These are phyloP conservation scores for Oncorhynchus clarkii DNA, from an alignment of 2,113 vertebrate genomes.

Conservation along the genomic window DNA sequence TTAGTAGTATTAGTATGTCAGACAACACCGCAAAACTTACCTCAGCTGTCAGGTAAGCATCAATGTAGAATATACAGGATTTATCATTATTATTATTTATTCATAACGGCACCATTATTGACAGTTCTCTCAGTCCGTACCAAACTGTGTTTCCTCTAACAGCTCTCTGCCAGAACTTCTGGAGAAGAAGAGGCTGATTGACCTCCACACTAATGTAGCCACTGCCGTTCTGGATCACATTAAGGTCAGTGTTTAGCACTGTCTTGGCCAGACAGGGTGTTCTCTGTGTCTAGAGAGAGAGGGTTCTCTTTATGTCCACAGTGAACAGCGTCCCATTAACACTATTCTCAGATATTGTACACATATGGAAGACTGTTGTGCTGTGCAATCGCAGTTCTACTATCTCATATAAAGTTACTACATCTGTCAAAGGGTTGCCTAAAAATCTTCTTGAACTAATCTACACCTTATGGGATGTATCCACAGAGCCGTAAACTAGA, in stretches of 20 bases:
- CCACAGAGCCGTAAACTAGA: slow-evolving; percentile 91
- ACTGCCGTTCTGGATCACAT: slow-evolving; percentile 97
- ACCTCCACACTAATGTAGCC: slow-evolving; percentile 97
- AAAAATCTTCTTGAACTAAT: too few relatives aligned
- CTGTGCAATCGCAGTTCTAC: too few relatives aligned
- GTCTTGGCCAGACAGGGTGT: too few relatives aligned
- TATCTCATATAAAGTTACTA: too few relatives aligned
- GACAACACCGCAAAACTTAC: slow-evolving; percentile 98
- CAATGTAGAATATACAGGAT: too few relatives aligned
- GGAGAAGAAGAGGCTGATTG: slow-evolving; percentile 96
- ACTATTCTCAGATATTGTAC: background rate
- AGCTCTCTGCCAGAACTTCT: slow-evolving; percentile 96
- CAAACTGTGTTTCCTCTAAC: slow-evolving; percentile 23
- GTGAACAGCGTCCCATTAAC: background rate
- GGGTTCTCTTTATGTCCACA: background rate
- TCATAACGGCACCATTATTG: background rate
- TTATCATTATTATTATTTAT: background rate
- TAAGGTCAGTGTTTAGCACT: slow-evolving; percentile 76
- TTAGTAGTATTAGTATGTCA: slow-evolving; percentile 98
- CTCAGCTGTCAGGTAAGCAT: slow-evolving; percentile 90
- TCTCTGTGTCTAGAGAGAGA: too few relatives aligned
- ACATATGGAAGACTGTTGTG: too few relatives aligned
- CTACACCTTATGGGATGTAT: background rate
- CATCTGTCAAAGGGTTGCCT: too few relatives aligned
- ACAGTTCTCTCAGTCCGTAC: background rate